Percentiles rank a stretch among this genome's conserved stretches.
Evolutionary conservation across 35 echinoderm and acorn worm genomes (phyloP).

Genomic region (Heliocidaris erythrogramma): DNA sequence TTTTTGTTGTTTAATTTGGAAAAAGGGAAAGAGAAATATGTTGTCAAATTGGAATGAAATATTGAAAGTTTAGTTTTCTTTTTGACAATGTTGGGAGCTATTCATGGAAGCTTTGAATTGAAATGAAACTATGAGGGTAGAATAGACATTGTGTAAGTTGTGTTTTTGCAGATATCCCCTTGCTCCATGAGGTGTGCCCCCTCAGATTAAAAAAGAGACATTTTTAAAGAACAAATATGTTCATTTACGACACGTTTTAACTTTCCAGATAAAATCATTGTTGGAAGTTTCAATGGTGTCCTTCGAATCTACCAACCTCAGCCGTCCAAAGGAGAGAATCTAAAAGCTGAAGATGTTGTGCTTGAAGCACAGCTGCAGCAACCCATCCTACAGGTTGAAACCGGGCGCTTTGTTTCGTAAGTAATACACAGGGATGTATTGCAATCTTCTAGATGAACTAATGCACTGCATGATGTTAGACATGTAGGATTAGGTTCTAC

Average conservation of each 20-base stretch:
- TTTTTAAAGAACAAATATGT: not conserved
- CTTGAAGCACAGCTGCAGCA: slow-evolving; percentile 78
- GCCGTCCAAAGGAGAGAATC: slow-evolving; percentile 61
- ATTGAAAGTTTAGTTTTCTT: not conserved
- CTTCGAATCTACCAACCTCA: slow-evolving; percentile 85
- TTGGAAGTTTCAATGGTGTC: slow-evolving; percentile 92
- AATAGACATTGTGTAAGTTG: not conserved
- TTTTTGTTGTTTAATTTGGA: too few species aligned
- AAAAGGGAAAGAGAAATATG: not conserved
- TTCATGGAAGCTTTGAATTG: too few species aligned
- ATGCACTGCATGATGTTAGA: not conserved
- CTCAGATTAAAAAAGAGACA: not conserved
- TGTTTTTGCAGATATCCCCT: not conserved
- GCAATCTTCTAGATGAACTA: not conserved
- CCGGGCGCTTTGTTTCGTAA: slow-evolving; percentile 96
- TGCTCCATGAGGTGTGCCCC: not conserved
- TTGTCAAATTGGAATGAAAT: not conserved
- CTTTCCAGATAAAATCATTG: slow-evolving; percentile 88
- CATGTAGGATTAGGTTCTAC: too few species aligned
- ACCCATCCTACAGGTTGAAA: slow-evolving; percentile 81
- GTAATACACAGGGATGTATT: not conserved
- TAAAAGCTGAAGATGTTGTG: slow-evolving; percentile 81
- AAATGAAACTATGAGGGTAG: too few species aligned
- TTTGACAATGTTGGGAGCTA: not conserved
- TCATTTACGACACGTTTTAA: not conserved